Base-by-base conservation (phyloP, 2,888 invertebrate genomes). In the Agapostemon virescens region DNA sequence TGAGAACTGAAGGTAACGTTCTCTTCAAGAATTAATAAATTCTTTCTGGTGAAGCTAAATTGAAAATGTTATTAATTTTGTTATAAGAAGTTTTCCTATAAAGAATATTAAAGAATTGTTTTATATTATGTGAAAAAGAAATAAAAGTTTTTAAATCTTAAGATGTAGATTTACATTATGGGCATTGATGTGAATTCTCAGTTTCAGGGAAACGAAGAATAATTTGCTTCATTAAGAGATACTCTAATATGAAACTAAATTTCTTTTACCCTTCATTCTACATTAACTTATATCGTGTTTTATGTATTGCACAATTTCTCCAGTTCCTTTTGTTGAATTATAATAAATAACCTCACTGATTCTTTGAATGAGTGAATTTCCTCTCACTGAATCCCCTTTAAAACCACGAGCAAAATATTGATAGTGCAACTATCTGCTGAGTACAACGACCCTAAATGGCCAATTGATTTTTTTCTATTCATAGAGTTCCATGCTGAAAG, bases 371-470 rank as follows among this genome's bases (percentile, higher is more conserved):
- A 40, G 15, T 40, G 40, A 40, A 40, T 40, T 40, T 15, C 40
- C 9, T 49, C 7, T 52, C 11, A 52, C 2, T 58, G 58, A 63
- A 36, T 11, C 5, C 30, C 9, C n/a, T 36, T n/a, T 36, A n/a
- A 20, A 17, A 11, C 30, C 36, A 63, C 17, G 20, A 63, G 20
- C n/a, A 36, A 33, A n/a, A n/a, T 33, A 20, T 63, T n/a, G 30
- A 63, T 36, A 36, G 11, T 36, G 26, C 30, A 58, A 58, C 58
- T 9, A 33, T 58, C 38, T 36, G n/a, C 20, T 36, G 13, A 15
- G 64, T 38, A 26, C 67, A 67, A 42, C 30, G 30, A 38, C 67
- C 66, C 42, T 42, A 40, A 42, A 30, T 42, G 30, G 42, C 26
- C 30, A 17, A 42, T 67, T 42, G 42, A 67, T 42, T 42, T 30